Base-by-base conservation (phyloP, 2,113 vertebrate species). In the Notothenia rossii region DNA sequence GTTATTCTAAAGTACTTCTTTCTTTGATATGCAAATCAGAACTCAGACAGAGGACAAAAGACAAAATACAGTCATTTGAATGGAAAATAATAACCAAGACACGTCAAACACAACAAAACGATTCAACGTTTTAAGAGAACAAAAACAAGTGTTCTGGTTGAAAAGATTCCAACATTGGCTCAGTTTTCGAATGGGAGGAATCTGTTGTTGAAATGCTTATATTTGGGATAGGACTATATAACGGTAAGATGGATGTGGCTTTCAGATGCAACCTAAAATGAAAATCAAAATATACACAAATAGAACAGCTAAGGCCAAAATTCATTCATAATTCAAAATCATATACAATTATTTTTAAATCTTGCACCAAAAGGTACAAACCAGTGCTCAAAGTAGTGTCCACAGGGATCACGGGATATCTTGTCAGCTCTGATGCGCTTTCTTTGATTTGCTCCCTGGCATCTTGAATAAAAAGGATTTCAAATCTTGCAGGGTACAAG, bases 401-500 rank as follows among this genome's bases (percentile, higher is more conserved):
- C 15, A 20, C 6, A 20, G 55, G 55, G 75, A 77, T 68, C 29
- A 61, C 6, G 25, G 66, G 66, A 60, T 48, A 10, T 29, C 15
- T n/a, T 4, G 22, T 75, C 4, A 63, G 20, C 50, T 50, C 50
- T 8, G 55, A 75, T 51, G 56, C 10, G 0, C 33, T 81, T 17
- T 14, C 25, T 65, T 48, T 70, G 60, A 45, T 64, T 54, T 18
- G 22, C 25, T 64, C 36, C 18, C 48, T 51, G 29, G 3, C 25
- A 53, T 54, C 33, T 25, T 15, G 2, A 58, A 20, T 76, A 11
- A 9, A 33, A 62, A 59, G 70, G 36, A 43, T 66, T 40, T 33
- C 65, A 74, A 85, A 22, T 11, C 43, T 62, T 64, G 22, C 10
- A 25, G 17, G 13, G 54, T 55, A 20, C 25, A 69, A 67, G n/a